phyloP scores from a whole-genome alignment of 2,888 invertebrate genomes.

The Amiota minor region DNA sequence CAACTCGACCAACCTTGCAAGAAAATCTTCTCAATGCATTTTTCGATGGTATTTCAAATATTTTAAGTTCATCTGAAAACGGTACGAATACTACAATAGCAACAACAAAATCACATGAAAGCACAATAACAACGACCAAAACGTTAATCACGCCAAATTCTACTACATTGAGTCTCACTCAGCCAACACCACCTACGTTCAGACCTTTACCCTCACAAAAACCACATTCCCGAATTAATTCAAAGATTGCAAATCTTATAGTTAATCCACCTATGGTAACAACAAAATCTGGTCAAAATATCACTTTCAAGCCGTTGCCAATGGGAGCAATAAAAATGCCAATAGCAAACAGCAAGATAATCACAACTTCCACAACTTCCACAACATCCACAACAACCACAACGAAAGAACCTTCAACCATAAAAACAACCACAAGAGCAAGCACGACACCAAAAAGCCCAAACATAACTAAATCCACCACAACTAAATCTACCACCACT shows the following conservation, averaged over 20 bases:
- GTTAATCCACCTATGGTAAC: conserved; percentile 56
- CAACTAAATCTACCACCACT: conserved; percentile 16
- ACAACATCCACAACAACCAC: conserved; percentile 20
- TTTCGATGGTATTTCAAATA: conserved; percentile 62
- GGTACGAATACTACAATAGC: conserved; percentile 37
- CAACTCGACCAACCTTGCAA: conserved; percentile 17
- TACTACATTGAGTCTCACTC: background rate
- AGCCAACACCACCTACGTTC: conserved; percentile 58
- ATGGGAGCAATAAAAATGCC: conserved; percentile 28
- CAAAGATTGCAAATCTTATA: conserved; percentile 66
- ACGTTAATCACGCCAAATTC: background rate
- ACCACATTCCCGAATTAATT: conserved; percentile 65
- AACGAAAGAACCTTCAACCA: conserved; percentile 31
- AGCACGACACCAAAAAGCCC: conserved; percentile 18
- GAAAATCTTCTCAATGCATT: conserved; percentile 55
- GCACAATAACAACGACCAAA: conserved; percentile 6
- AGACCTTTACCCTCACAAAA: conserved; percentile 60
- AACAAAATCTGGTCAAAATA: conserved; percentile 53
- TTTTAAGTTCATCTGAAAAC: conserved; percentile 53
- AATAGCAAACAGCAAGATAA: conserved; percentile 43
- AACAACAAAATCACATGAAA: conserved; percentile 37
- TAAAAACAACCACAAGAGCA: conserved; percentile 17
- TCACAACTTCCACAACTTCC: conserved; percentile 24
- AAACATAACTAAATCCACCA: conserved; percentile 10
- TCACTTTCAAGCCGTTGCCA: conserved; percentile 53